A percentile compares a stretch with the other conserved stretches of the same genome.
These are phyloP conservation scores for Passer montanus DNA, from an alignment of 2,113 vertebrate genomes.

Conservation along the genomic window DNA sequence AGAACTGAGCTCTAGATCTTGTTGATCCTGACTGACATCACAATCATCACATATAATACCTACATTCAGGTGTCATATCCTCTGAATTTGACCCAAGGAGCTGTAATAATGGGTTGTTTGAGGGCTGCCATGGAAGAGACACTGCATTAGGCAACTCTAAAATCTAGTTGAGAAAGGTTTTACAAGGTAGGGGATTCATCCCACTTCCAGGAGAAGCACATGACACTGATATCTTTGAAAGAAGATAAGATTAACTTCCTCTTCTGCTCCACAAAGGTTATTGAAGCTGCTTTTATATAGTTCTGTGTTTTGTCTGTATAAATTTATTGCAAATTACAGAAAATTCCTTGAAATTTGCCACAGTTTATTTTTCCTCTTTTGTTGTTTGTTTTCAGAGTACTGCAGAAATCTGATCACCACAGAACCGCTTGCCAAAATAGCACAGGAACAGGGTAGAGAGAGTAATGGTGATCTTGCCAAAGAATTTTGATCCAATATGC, in stretches of 20 bases:
- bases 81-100: background rate
- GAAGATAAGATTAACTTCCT: background rate
- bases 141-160: background rate
- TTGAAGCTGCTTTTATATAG: background rate
- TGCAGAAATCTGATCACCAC: slow-evolving; percentile 39
- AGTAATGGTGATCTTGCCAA: slow-evolving; percentile 34
- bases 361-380: slow-evolving; percentile 38
- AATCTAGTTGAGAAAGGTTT: background rate
- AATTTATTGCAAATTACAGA: background rate
- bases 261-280: background rate
- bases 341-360: slow-evolving; percentile 25
- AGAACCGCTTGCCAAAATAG: slow-evolving; percentile 24
- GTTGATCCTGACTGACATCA: background rate
- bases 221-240: background rate
- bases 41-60: background rate
- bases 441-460: background rate
- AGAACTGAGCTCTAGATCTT: background rate
- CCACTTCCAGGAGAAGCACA: background rate
- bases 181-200: background rate
- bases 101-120: background rate
- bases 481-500: slow-evolving; percentile 16
- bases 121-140: background rate
- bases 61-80: background rate
- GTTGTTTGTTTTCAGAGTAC: slow-evolving; percentile 37
- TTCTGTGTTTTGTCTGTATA: background rate